phyloP scores from a whole-genome alignment of 2,113 vertebrate species.

The Dromiciops gliroides region DNA sequence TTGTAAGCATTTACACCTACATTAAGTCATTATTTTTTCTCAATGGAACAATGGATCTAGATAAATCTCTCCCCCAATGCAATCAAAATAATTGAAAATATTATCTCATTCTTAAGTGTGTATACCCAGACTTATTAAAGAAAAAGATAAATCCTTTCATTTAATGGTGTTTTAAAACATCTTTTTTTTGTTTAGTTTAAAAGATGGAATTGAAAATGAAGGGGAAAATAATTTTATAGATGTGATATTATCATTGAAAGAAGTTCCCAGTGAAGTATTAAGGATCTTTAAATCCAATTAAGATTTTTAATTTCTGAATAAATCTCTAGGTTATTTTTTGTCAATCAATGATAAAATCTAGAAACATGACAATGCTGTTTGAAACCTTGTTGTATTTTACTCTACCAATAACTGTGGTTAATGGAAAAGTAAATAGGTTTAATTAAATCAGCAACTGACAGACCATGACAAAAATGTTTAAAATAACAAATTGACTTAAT shows the following conservation, averaged over 20 bases:
- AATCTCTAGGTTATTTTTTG: neutral
- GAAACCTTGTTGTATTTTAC: neutral
- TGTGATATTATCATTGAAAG: slow-evolving; percentile 26
- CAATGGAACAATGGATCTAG: neutral
- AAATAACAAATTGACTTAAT: neutral
- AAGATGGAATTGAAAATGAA: slow-evolving; percentile 13
- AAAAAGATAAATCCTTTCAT: neutral
- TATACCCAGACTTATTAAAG: neutral
- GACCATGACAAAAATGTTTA: neutral
- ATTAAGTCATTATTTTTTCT: slow-evolving; percentile 8
- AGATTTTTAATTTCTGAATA: slow-evolving; percentile 14
- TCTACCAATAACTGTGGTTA: neutral
- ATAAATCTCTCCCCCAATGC: slow-evolving; percentile 1
- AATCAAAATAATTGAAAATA: slow-evolving; percentile 24
- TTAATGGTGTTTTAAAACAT: neutral
- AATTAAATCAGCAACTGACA: neutral
- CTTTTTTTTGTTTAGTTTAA: slow-evolving; percentile 41
- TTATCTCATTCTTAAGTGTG: neutral
- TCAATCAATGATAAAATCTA: neutral
- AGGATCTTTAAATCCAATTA: slow-evolving; percentile 5
- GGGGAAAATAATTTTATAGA: slow-evolving; percentile 46
- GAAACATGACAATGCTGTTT: neutral
- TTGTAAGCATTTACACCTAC: neutral
- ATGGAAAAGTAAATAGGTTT: neutral
- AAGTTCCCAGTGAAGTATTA: neutral